Conservation (phyloP, 2,113 vertebrate genomes). For the Ardeotis arabs region DNA sequence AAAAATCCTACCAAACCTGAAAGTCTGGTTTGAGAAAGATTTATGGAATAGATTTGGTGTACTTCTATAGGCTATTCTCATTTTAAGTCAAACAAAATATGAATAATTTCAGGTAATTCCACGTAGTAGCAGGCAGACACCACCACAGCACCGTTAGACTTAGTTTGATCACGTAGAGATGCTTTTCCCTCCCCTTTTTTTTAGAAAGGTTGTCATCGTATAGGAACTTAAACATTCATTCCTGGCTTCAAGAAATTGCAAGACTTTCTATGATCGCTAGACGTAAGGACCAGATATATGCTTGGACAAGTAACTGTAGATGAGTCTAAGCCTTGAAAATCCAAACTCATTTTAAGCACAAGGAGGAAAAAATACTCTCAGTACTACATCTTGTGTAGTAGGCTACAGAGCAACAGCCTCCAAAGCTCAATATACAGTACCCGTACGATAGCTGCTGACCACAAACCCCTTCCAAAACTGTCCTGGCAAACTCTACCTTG, state of each 20-base stretch:
- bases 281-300: accelerated
- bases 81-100: not conserved
- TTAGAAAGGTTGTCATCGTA: not conserved
- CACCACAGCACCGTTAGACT: not conserved
- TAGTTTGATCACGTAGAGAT: not conserved
- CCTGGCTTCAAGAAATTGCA: not conserved
- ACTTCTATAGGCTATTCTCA: not conserved
- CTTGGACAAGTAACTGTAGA: not conserved
- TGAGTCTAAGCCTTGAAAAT: not conserved
- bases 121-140: not conserved
- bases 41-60: not conserved
- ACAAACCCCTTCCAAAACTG: not conserved
- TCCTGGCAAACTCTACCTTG: not conserved
- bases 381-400: not conserved
- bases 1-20: not conserved
- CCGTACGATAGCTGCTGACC: not conserved
- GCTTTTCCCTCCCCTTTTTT: not conserved
- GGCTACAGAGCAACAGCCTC: not conserved
- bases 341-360: not conserved
- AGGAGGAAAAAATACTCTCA: not conserved
- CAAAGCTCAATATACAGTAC: not conserved
- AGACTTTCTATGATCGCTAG: not conserved
- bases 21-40: not conserved
- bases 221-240: not conserved
- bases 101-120: not conserved